Conservation (phyloP, 2,113 vertebrate genomes). For the Gallinago jamesoni region DNA sequence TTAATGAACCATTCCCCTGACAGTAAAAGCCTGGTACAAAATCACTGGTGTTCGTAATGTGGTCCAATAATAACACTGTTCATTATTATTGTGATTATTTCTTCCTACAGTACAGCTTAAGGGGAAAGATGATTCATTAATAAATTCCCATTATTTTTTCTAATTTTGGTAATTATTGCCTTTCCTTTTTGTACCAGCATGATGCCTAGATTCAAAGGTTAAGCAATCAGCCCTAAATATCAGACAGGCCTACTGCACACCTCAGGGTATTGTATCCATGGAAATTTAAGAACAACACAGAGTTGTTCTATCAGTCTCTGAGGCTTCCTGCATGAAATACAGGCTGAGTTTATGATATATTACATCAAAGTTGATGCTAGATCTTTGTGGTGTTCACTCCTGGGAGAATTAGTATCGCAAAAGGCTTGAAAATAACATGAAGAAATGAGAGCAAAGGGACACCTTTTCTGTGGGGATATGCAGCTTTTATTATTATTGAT, state of each 20-base stretch:
- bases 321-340: background rate
- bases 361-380: background rate
- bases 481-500: background rate
- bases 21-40: background rate
- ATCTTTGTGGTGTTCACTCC: background rate
- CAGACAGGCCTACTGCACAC: background rate
- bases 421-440: background rate
- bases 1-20: slow-evolving; percentile 49
- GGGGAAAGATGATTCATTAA: slow-evolving; percentile 55
- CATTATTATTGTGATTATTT: slow-evolving; percentile 53
- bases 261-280: background rate
- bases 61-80: slow-evolving; percentile 20
- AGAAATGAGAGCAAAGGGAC: background rate
- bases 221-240: background rate
- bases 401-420: background rate
- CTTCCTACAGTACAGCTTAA: slow-evolving; percentile 3
- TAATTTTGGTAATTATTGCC: slow-evolving; percentile 66
- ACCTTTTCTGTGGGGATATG: background rate
- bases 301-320: background rate
- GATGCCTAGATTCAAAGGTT: slow-evolving; percentile 32
- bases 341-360: background rate
- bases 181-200: slow-evolving; percentile 40
- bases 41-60: slow-evolving; percentile 41
- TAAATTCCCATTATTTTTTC: slow-evolving; percentile 64
- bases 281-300: background rate